Evolutionary conservation across 1,140 invertebrate species (phyloP).

Genomic region (Diabrotica virgifera): DNA sequence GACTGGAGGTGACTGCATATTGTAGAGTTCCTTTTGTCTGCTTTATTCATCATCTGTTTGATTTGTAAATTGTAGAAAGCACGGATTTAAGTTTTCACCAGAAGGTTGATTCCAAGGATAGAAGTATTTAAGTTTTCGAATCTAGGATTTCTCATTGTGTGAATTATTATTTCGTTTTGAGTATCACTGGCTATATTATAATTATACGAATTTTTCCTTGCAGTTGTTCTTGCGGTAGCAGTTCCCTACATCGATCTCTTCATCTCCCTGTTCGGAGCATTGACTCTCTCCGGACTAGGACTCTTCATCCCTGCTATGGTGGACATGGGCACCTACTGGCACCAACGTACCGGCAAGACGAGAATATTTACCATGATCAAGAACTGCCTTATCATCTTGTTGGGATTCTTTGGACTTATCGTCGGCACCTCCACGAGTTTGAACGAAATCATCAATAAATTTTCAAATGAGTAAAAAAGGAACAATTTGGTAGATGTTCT

Average conservation of each 20-base stretch:
- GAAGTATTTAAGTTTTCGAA: no score
- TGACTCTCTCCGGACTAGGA: slow-evolving; percentile 80
- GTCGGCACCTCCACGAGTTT: slow-evolving; percentile 71
- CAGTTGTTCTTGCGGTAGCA: slow-evolving; percentile 73
- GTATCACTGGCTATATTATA: no score
- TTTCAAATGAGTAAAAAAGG: slow-evolving; percentile 5
- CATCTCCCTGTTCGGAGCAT: slow-evolving; percentile 86
- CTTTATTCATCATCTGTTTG: no score
- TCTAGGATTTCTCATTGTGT: no score
- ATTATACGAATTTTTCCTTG: slow-evolving; percentile 15
- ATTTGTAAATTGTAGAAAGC: no score
- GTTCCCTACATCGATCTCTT: slow-evolving; percentile 83
- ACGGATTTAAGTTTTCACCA: no score
- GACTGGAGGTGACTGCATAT: no score
- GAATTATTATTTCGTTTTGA: no score
- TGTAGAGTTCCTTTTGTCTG: no score
- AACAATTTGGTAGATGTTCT: no score
- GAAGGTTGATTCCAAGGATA: no score
- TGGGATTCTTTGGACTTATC: slow-evolving; percentile 64
- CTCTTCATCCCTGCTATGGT: slow-evolving; percentile 86
- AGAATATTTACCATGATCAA: slow-evolving; percentile 55
- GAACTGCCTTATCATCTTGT: slow-evolving; percentile 67
- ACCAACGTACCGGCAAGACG: slow-evolving; percentile 50
- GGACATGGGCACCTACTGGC: slow-evolving; percentile 65
- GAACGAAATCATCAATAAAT: slow-evolving; percentile 52